phyloP scores from a whole-genome alignment of 2,113 vertebrate species.

The Cyanoderma ruficeps region DNA sequence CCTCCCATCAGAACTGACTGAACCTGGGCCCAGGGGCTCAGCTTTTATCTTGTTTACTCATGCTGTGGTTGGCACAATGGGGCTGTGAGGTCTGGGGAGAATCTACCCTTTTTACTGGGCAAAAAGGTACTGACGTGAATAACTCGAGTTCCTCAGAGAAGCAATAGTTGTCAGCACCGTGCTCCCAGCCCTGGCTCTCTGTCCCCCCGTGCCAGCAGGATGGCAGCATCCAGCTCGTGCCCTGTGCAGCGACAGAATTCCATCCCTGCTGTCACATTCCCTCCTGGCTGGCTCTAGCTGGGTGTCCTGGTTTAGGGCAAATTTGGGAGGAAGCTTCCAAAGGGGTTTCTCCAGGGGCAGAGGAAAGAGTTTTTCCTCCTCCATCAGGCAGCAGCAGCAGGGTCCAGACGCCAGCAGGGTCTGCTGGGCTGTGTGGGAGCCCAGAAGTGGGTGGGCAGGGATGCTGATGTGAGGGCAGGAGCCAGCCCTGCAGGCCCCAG shows the following conservation, averaged over 20 bases:
- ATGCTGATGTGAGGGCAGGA: accelerated
- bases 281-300: neutral
- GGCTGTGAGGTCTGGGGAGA: neutral
- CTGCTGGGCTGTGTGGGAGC: neutral
- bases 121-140: neutral
- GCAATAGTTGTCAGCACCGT: accelerated
- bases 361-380: neutral
- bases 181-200: neutral
- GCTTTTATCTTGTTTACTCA: neutral
- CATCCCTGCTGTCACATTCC: too few species aligned
- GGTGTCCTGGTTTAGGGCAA: neutral
- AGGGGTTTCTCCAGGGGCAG: neutral
- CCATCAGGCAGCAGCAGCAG: neutral
- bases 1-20: accelerated
- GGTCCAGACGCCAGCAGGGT: neutral
- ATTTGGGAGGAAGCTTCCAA: neutral
- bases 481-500: neutral
- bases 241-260: accelerated
- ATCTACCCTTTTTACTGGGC: neutral
- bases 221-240: neutral
- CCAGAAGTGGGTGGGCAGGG: accelerated
- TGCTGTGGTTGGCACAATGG: neutral
- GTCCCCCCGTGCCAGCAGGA: neutral
- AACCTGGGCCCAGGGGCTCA: neutral
- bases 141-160: neutral